These are phyloP conservation scores for Tinamus major DNA, from an alignment of 2,797 vertebrate genomes.

Conservation along the genomic window DNA sequence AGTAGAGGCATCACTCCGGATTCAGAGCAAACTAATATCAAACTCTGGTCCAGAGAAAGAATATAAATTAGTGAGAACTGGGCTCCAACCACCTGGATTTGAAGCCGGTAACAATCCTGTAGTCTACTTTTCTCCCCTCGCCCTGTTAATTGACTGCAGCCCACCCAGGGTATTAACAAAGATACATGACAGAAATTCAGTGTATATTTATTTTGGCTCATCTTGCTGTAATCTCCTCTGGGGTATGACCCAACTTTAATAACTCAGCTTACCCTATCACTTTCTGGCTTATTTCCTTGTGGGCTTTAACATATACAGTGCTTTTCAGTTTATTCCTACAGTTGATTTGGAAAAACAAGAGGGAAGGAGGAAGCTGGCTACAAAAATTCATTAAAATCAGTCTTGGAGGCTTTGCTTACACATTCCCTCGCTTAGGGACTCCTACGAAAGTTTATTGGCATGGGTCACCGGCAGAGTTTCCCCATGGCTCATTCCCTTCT, in stretches of 20 bases:
- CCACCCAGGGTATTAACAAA: slow-evolving; percentile 49
- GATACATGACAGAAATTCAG: slow-evolving; percentile 35
- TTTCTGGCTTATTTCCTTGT: slow-evolving; percentile 52
- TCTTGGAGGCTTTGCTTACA: neutral
- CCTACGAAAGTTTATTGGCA: slow-evolving; percentile 13
- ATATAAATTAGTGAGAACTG: slow-evolving; percentile 28
- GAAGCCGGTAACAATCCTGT: neutral
- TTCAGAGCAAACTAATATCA: neutral
- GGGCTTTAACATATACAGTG: neutral
- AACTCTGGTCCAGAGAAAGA: neutral
- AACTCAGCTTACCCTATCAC: slow-evolving; percentile 47
- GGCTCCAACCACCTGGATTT: slow-evolving; percentile 8
- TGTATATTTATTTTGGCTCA: slow-evolving; percentile 55
- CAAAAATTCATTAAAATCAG: neutral
- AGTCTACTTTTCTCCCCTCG: neutral
- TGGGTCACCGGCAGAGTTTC: neutral
- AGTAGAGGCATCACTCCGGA: neutral
- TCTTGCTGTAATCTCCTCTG: slow-evolving; percentile 40
- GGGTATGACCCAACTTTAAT: slow-evolving; percentile 44
- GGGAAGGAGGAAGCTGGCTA: neutral
- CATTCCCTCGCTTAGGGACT: neutral
- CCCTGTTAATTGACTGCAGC: slow-evolving; percentile 36
- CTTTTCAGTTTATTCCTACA: slow-evolving; percentile 26
- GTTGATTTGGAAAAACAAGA: neutral
- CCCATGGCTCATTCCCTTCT: neutral